A percentile compares a stretch with the other conserved stretches of the same genome.
These are phyloP conservation scores for Spea hammondii DNA, from an alignment of 2,797 vertebrate genomes.

Conservation along the genomic window DNA sequence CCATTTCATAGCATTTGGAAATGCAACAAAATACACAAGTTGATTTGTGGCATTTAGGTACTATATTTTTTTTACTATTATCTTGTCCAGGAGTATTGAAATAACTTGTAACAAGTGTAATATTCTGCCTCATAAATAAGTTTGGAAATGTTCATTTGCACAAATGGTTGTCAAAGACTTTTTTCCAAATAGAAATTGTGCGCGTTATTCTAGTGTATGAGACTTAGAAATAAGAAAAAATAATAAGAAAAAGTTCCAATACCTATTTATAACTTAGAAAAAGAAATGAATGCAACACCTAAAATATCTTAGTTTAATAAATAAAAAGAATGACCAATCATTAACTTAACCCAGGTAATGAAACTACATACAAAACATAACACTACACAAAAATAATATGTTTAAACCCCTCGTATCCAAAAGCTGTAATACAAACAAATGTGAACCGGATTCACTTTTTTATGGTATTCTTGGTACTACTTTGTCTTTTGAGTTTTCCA, in stretches of 20 bases:
- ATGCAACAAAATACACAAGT: too few relatives aligned
- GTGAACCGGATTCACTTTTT: conserved; percentile 32
- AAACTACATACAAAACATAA: conserved; percentile 34
- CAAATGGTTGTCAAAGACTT: background rate
- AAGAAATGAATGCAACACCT: conserved; percentile 42
- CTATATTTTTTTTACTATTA: too few relatives aligned
- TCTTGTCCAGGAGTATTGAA: too few relatives aligned
- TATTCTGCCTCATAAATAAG: background rate
- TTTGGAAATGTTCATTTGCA: background rate
- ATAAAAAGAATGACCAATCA: conserved; percentile 42
- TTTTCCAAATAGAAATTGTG: background rate
- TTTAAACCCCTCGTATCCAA: conserved; percentile 27
- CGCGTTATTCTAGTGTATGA: background rate
- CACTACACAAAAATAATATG: conserved; percentile 37
- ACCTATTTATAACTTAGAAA: conserved; percentile 49
- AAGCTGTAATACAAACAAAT: conserved; percentile 40
- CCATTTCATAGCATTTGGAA: too few relatives aligned
- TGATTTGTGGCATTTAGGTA: too few relatives aligned
- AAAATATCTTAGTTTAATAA: conserved; percentile 49
- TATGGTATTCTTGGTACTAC: conserved; percentile 40
- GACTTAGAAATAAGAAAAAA: background rate
- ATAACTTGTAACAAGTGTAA: too few relatives aligned
- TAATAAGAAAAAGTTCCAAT: conserved; percentile 41
- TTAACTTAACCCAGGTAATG: conserved; percentile 48
- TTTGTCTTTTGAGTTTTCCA: conserved; percentile 48